Percentiles rank a stretch among this genome's conserved stretches.
phyloP scores from a whole-genome alignment of 2,113 vertebrate species.

The Pangasianodon gigas region DNA sequence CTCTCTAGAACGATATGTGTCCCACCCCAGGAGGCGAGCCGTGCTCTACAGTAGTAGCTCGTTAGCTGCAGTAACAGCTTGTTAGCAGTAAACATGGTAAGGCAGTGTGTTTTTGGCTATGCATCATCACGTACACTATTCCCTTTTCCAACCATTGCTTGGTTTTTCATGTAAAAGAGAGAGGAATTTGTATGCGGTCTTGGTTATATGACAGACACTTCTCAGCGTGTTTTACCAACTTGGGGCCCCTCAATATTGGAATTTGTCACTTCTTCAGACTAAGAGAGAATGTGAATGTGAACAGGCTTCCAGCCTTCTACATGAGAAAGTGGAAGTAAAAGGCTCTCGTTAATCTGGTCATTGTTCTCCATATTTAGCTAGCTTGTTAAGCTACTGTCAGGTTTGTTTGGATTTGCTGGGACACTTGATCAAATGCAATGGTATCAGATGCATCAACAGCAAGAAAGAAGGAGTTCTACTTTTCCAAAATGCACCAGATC shows the following conservation, averaged over 20 bases:
- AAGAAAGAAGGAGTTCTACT: not conserved
- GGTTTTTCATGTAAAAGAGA: not conserved
- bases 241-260: not conserved
- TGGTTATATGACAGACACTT: not conserved
- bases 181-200: not conserved
- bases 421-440: not conserved
- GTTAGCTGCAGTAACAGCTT: not conserved
- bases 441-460: not conserved
- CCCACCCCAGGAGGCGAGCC: not conserved
- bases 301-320: not conserved
- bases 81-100: not conserved
- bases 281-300: not conserved
- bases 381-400: not conserved
- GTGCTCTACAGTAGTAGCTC: not conserved
- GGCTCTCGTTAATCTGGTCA: not conserved
- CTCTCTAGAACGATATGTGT: not conserved
- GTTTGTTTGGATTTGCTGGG: not conserved
- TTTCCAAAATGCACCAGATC: constrained; percentile 2
- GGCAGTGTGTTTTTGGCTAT: not conserved
- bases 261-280: not conserved
- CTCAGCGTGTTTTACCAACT: not conserved
- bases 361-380: not conserved
- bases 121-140: not conserved
- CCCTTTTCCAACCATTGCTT: not conserved
- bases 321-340: not conserved